Conservation (phyloP, 2,888 invertebrate genomes). For the Tupiocoris notatus region DNA sequence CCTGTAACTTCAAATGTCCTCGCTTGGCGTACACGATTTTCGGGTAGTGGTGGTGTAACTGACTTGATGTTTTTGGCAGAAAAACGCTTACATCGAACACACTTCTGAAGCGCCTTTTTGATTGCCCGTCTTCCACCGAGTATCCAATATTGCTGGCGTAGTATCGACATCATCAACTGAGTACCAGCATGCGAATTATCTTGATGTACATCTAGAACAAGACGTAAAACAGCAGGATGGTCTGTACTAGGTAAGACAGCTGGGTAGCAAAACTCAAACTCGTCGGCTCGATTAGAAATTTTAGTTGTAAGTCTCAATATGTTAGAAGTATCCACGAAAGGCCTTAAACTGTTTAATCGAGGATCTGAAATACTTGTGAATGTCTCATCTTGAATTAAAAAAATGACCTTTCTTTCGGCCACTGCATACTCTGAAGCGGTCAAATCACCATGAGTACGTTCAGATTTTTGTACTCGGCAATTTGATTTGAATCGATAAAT, state of each 20-base stretch:
- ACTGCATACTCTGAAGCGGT: not conserved
- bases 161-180: no score
- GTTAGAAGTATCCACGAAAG: slow-evolving; percentile 18
- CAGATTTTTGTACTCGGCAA: no score
- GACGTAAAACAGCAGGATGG: slow-evolving; percentile 29
- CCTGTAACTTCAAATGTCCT: slow-evolving; percentile 51
- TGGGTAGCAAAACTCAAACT: slow-evolving; percentile 6
- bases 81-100: slow-evolving; percentile 47
- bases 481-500: no score
- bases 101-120: not conserved
- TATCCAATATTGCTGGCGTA: no score
- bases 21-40: slow-evolving; percentile 50
- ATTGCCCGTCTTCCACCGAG: no score
- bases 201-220: no score
- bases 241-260: slow-evolving; percentile 10
- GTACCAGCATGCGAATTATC: no score
- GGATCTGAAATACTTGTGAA: not conserved
- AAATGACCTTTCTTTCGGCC: not conserved
- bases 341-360: not conserved
- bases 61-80: slow-evolving; percentile 46
- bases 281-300: slow-evolving; percentile 17
- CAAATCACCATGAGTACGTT: not conserved
- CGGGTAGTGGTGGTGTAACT: slow-evolving; percentile 49
- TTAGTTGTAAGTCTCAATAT: slow-evolving; percentile 32
- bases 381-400: not conserved